These are phyloP conservation scores for Drosophila sproati DNA, from an alignment of 1,140 invertebrate genomes.

Conservation along the genomic window DNA sequence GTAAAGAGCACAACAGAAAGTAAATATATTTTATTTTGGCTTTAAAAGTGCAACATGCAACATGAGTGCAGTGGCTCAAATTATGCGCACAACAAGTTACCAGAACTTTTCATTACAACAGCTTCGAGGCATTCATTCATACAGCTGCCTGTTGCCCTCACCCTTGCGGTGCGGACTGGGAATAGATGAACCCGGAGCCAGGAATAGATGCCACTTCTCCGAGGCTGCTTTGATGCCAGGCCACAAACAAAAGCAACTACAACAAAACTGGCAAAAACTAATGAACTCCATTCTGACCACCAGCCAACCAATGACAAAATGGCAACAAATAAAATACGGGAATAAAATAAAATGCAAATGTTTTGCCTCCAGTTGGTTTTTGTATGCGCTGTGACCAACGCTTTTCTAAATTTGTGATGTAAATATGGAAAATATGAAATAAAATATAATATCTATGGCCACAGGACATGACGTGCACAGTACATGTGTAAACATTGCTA, in stretches of 20 bases:
- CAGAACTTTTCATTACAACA: conserved; percentile 72
- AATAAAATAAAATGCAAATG: conserved; percentile 29
- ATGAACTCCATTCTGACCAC: conserved; percentile 64
- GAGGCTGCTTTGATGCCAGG: conserved; percentile 40
- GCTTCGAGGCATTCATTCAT: conserved; percentile 40
- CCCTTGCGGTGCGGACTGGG: conserved; percentile 1
- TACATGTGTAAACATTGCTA: background rate
- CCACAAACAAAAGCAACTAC: conserved; percentile 31
- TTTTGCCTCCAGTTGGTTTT: conserved; percentile 25
- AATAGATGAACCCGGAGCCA: conserved; percentile 17
- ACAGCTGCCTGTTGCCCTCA: conserved; percentile 20
- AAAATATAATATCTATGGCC: conserved; percentile 55
- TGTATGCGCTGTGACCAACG: conserved; percentile 11
- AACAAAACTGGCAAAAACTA: conserved; percentile 45
- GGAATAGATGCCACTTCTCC: conserved; percentile 11
- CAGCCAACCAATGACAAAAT: conserved; percentile 56
- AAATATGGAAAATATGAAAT: conserved; percentile 65
- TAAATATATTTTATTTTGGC: conserved; percentile 1
- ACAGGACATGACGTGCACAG: conserved; percentile 22
- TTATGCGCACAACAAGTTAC: conserved; percentile 58
- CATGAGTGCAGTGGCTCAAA: conserved; percentile 39
- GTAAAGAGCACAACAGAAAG: no score
- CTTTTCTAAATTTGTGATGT: conserved; percentile 56
- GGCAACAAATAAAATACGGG: background rate
- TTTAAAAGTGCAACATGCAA: conserved; percentile 48